phyloP scores from a whole-genome alignment of 2,797 vertebrate species.

The Dicrostonyx torquatus region DNA sequence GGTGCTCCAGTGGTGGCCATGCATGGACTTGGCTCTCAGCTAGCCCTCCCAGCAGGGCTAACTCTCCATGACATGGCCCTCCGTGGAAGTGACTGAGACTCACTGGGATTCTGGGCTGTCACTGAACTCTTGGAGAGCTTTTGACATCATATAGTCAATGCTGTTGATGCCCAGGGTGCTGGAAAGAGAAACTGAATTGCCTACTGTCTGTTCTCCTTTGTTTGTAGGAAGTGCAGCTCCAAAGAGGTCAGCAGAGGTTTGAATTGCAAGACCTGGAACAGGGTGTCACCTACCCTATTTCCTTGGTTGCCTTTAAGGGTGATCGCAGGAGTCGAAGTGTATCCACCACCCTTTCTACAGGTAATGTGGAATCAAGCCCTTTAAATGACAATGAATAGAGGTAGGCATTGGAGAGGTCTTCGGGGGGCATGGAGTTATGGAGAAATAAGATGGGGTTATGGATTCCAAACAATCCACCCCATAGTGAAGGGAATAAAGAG shows the following conservation, averaged over 20 bases:
- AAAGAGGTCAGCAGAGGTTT: constrained; percentile 83
- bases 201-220: background rate
- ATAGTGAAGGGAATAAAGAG: background rate
- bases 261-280: constrained; percentile 86
- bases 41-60: accelerated
- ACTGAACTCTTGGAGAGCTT: background rate
- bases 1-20: background rate
- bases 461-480: background rate
- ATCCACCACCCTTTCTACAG: constrained; percentile 89
- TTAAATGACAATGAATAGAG: accelerated
- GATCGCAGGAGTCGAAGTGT: constrained; percentile 87
- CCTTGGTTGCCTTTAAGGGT: constrained; percentile 89
- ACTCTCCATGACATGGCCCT: background rate
- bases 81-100: background rate
- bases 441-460: background rate
- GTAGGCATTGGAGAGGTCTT: background rate
- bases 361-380: constrained; percentile 77
- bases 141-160: background rate
- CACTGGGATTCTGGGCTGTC: background rate
- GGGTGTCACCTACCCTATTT: constrained; percentile 87
- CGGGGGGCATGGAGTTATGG: background rate
- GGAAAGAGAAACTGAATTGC: background rate
- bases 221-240: constrained; percentile 85
- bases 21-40: background rate
- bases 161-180: accelerated